Percentiles rank a stretch among this genome's conserved stretches.
Conservation (phyloP, 2,797 vertebrate species). For the Psittacula echo region DNA sequence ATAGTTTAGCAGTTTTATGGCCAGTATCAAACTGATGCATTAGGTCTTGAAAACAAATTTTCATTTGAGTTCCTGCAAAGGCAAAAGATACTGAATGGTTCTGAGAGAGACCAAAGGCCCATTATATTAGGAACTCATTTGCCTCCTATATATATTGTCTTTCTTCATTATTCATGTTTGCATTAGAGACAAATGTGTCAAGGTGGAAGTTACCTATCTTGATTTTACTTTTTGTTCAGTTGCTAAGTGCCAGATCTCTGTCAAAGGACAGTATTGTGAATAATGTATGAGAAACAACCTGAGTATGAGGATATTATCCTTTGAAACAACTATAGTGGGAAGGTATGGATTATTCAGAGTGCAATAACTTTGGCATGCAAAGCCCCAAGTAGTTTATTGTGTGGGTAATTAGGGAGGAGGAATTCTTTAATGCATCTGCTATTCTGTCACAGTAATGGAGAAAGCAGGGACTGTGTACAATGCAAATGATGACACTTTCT, state of each 20-base stretch:
- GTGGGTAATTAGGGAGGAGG: not conserved
- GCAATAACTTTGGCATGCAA: not conserved
- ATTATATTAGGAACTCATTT: slow-evolving; percentile 24
- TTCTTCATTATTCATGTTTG: slow-evolving; percentile 42
- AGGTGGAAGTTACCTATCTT: slow-evolving; percentile 28
- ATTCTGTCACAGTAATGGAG: not conserved
- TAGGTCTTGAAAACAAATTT: slow-evolving; percentile 45
- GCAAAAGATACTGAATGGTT: slow-evolving; percentile 5
- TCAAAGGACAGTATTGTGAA: not conserved
- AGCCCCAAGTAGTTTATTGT: not conserved
- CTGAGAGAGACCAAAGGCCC: slow-evolving; percentile 6
- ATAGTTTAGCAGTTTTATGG: slow-evolving; percentile 45
- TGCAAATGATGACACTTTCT: not conserved
- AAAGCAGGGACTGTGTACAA: not conserved
- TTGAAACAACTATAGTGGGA: not conserved
- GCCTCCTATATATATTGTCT: not conserved
- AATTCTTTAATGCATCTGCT: not conserved
- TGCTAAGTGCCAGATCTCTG: not conserved
- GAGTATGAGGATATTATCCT: not conserved
- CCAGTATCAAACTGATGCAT: slow-evolving; percentile 15
- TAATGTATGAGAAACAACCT: slow-evolving; percentile 4
- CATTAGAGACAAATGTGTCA: slow-evolving; percentile 1
- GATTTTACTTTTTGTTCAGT: not conserved
- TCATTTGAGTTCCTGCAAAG: slow-evolving; percentile 18
- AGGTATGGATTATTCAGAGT: not conserved